Evolutionary conservation across 2,113 vertebrate species (phyloP).

Genomic region (Tricholaema leucomelas): DNA sequence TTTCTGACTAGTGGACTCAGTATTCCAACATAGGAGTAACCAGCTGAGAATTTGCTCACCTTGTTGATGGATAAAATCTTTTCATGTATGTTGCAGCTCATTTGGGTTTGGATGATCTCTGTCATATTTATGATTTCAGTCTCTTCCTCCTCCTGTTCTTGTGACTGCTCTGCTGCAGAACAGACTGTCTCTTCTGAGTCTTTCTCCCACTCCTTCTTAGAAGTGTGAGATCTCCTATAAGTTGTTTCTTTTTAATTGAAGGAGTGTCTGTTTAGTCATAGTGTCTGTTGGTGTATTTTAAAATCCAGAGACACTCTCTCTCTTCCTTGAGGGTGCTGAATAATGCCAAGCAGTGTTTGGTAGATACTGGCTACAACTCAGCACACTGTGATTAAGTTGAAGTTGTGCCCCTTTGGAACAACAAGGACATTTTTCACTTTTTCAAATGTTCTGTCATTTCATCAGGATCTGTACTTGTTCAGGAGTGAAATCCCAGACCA

Average conservation of each 20-base stretch:
- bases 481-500: background rate
- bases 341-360: background rate
- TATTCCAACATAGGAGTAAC: background rate
- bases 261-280: background rate
- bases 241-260: background rate
- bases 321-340: background rate
- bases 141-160: background rate
- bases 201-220: background rate
- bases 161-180: background rate
- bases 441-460: background rate
- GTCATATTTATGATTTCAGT: background rate
- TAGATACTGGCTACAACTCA: background rate
- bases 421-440: background rate
- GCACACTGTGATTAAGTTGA: rapidly evolving
- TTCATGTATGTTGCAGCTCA: background rate
- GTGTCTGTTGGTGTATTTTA: background rate
- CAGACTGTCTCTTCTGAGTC: background rate
- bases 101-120: background rate
- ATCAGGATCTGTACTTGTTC: background rate
- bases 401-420: background rate
- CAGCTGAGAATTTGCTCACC: background rate
- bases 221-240: no score
- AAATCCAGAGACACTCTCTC: background rate
- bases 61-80: background rate
- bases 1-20: background rate